A percentile compares a stretch with the other conserved stretches of the same genome.
Evolutionary conservation across 2,888 invertebrate species (phyloP).

Genomic region (Linyphia triangularis): DNA sequence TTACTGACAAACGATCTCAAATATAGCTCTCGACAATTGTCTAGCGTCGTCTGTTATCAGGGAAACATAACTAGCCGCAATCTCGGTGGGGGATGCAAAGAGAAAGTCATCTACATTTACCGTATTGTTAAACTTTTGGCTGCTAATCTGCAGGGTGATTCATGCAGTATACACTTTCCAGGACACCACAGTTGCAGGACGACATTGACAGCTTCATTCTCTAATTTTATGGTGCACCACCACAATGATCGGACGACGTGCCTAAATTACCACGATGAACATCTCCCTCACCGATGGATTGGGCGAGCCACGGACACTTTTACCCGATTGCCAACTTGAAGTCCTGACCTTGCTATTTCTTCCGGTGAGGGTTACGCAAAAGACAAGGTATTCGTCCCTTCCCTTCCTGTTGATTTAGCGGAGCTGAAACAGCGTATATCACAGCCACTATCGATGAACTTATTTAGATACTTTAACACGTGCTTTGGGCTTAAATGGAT

Average conservation of each 20-base stretch:
- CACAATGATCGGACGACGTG: background rate
- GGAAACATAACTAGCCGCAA: too few relatives aligned
- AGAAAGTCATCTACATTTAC: too few relatives aligned
- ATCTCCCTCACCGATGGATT: background rate
- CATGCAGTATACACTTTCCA: too few relatives aligned
- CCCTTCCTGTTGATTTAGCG: background rate
- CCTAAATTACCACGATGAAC: background rate
- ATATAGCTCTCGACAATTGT: too few relatives aligned
- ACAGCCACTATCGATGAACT: background rate
- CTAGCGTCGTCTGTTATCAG: too few relatives aligned
- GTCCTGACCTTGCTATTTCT: too few relatives aligned
- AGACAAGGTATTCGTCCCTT: background rate
- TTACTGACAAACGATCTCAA: too few relatives aligned
- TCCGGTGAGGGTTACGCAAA: too few relatives aligned
- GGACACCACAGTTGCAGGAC: background rate
- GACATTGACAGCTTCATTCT: background rate
- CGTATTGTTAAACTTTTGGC: too few relatives aligned
- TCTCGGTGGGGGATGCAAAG: too few relatives aligned
- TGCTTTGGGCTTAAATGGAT: background rate
- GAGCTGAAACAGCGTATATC: background rate
- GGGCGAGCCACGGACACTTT: background rate
- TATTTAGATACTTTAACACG: background rate
- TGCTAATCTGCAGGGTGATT: too few relatives aligned
- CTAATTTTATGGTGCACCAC: background rate
- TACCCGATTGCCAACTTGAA: too few relatives aligned